These are phyloP conservation scores for Archaeoteleia sp. DNA, from an alignment of 2,888 invertebrate genomes.

Conservation along the genomic window DNA sequence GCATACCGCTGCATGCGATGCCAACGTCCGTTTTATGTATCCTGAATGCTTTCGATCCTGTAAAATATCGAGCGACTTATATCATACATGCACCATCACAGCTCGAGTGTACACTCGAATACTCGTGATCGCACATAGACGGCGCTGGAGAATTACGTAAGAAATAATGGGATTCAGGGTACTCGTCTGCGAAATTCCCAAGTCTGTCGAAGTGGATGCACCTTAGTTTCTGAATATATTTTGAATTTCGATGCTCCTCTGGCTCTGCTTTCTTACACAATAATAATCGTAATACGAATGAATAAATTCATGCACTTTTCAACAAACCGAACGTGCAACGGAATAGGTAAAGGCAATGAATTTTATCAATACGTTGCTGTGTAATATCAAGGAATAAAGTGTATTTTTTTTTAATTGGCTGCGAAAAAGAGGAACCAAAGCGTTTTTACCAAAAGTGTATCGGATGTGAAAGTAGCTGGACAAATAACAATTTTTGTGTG, in stretches of 20 bases:
- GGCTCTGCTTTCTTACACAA: conserved; percentile 46
- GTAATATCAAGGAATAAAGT: conserved; percentile 8
- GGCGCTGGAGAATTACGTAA: conserved; percentile 45
- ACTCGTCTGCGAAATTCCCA: conserved; percentile 42
- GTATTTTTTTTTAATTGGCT: too few species aligned
- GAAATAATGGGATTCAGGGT: conserved; percentile 45
- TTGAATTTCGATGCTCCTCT: conserved; percentile 45
- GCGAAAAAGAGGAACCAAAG: too few species aligned
- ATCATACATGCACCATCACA: conserved; percentile 61
- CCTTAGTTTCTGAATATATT: conserved; percentile 43
- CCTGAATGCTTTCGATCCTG: conserved; percentile 67
- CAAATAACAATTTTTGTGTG: too few species aligned
- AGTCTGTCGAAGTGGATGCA: conserved; percentile 34
- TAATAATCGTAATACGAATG: conserved; percentile 41
- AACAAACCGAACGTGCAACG: conserved; percentile 17
- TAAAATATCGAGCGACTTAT: conserved; percentile 69
- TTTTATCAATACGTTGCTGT: conserved; percentile 18
- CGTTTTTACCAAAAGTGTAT: too few species aligned
- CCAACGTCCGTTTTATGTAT: conserved; percentile 70
- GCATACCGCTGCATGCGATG: conserved; percentile 61
- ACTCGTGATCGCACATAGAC: conserved; percentile 39
- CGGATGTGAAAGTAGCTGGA: too few species aligned
- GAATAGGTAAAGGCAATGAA: conserved; percentile 27
- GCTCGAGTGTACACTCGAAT: conserved; percentile 45
- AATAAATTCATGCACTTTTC: conserved; percentile 42